Percentiles rank a stretch among this genome's conserved stretches.
Conservation (phyloP, 2,797 vertebrate genomes). For the Paratrypauchen microcephalus region DNA sequence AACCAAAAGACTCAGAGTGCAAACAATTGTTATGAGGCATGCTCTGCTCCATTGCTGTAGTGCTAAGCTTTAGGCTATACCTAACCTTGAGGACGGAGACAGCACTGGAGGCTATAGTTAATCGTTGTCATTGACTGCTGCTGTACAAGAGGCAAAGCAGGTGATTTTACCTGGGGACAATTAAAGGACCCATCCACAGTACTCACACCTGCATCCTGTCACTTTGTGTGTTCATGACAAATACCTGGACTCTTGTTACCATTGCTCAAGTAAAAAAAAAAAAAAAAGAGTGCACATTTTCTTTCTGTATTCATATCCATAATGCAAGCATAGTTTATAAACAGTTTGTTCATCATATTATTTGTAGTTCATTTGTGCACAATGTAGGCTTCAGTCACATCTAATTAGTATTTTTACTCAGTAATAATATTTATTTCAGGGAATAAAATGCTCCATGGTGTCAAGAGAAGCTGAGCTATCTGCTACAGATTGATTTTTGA, state of each 20-base stretch:
- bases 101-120: slow-evolving; percentile 56
- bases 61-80: slow-evolving; percentile 54
- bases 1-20: slow-evolving; percentile 8
- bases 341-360: background rate
- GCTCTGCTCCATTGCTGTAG: slow-evolving; percentile 23
- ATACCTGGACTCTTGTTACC: background rate
- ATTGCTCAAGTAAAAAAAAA: background rate
- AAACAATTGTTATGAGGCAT: slow-evolving; percentile 37
- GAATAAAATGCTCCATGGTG: slow-evolving; percentile 14
- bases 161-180: slow-evolving; percentile 49
- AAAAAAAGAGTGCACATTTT: background rate
- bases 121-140: slow-evolving; percentile 66
- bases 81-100: slow-evolving; percentile 67
- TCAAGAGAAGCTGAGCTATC: slow-evolving; percentile 40
- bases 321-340: background rate
- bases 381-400: background rate
- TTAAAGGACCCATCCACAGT: slow-evolving; percentile 36
- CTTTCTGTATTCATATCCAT: background rate
- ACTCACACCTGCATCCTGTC: slow-evolving; percentile 15
- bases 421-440: background rate
- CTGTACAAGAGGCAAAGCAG: slow-evolving; percentile 41
- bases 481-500: slow-evolving; percentile 53
- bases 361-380: background rate
- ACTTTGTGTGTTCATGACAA: slow-evolving; percentile 2
- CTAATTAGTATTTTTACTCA: background rate